Conservation (phyloP, 2,888 invertebrate species). For the Meloe dianella region DNA sequence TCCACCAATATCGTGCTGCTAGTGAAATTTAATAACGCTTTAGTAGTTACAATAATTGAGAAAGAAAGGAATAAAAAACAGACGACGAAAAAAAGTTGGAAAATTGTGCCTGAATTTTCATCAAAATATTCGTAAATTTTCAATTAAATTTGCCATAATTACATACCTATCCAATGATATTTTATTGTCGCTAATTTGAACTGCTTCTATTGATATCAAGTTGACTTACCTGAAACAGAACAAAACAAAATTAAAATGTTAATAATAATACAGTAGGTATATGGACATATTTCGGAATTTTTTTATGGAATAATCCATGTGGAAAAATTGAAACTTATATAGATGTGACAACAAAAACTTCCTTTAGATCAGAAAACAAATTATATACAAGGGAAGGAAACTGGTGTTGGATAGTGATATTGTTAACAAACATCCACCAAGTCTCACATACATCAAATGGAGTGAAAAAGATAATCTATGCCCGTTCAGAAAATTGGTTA, state of each 20-base stretch:
- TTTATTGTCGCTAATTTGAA: conserved; percentile 14
- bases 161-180: conserved; percentile 18
- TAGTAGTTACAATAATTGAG: neutral
- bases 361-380: conserved; percentile 16
- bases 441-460: conserved; percentile 15
- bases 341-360: conserved; percentile 1
- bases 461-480: conserved; percentile 20
- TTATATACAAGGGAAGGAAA: conserved; percentile 12
- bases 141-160: conserved; percentile 18
- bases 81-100: too few relatives aligned
- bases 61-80: neutral
- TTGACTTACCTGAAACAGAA: conserved; percentile 25
- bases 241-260: neutral
- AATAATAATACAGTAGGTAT: neutral
- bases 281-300: too few relatives aligned
- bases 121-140: too few relatives aligned
- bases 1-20: conserved; percentile 17
- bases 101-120: too few relatives aligned
- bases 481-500: conserved; percentile 7
- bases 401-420: conserved; percentile 17
- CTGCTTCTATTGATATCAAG: neutral
- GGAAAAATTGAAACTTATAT: neutral
- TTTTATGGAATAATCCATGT: neutral
- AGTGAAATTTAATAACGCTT: conserved; percentile 21
- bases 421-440: conserved; percentile 18